Evolutionary conservation across 1,140 invertebrate species (phyloP), one percentile per base, ranked within the genome.

Genomic region (Lanistes nyassanus): DNA sequence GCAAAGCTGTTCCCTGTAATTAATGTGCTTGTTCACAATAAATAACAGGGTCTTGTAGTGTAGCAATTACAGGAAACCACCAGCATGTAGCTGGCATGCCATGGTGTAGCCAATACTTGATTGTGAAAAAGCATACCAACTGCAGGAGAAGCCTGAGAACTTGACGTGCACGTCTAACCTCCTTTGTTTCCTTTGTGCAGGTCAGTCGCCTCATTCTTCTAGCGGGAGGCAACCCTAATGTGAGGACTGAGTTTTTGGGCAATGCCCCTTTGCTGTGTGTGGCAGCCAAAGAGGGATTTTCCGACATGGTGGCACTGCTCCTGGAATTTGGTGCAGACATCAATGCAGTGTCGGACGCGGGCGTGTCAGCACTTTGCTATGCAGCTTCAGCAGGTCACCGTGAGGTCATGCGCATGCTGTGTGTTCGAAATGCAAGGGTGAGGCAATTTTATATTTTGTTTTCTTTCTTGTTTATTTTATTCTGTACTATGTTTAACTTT

Each of bases 131-230:
- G n/a, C n/a, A n/a, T n/a, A n/a, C n/a, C n/a, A n/a, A n/a, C n/a
- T n/a, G n/a, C n/a, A n/a, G n/a, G n/a, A n/a, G n/a, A n/a, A n/a
- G n/a, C n/a, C n/a, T n/a, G n/a, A n/a, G n/a, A n/a, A n/a, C n/a
- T n/a, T n/a, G n/a, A n/a, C n/a, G n/a, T n/a, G n/a, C n/a, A n/a
- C n/a, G n/a, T n/a, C n/a, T 36, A 68, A 23, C 23, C 16, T 16
- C 29, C 37, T 64, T 34, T 64, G 31, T 51, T 47, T 68, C 3
- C 51, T 70, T 69, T 70, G 39, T 82, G n/a, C 77, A 92, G 92
- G 97, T 98, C 4, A 97, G 96, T 4, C 92, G 96, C 26, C 88
- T 99, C 74, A 92, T 99, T 78, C 90, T 98, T 34, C 90, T 98
- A 55, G 94, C 97, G 37, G 97, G 97, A 67, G 97, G 96, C 39